Base-by-base conservation (phyloP, 2,797 vertebrate genomes). In the Alcedo quadribrachys region DNA sequence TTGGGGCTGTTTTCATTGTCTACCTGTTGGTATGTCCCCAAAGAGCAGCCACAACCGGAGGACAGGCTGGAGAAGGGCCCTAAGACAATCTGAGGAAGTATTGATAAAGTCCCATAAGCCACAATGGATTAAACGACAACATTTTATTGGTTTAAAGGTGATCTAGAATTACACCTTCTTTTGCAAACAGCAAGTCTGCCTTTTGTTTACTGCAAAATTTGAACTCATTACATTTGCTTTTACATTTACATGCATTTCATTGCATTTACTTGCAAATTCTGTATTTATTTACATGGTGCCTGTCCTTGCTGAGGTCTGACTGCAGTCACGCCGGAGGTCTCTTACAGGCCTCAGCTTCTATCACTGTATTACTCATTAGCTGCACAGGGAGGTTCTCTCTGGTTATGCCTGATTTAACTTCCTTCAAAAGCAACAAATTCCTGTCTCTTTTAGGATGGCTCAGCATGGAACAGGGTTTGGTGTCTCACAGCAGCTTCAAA, bases 231-330 rank as follows among this genome's bases (percentile, higher is more conserved):
- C 46, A 43, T 77, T 92, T 68, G 92, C 60, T 81, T 86, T 32
- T 40, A 67, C 81, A 95, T 96, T 95, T 96, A 92, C 94, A 95
- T 95, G 81, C 87, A 76, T 91, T 94, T 94, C 53, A 88, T 81
- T 94, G 90, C 77, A 90, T 95, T 91, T 94, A 94, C 95, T 96
- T 95, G 94, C 94, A 96, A 95, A 96, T 91, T 84, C 77, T 16
- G 6, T 83, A 24, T 95, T 86, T 96, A 90, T 95, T 94, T 93
- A 96, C 94, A 95, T 92, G 88, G 75, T 95, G 81, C 70, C 90
- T 53, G 83, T 84, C 93, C 88, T 73, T 53, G 40, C 81, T 66
- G 74, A 92, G 77, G 70, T 84, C 88, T 92, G 90, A 35, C 75
- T 91, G 45, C 32, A 61, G 67, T 85, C 91, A 61, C 0, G 0